Percentiles rank a stretch among this genome's conserved stretches.
phyloP scores from a whole-genome alignment of 2,797 vertebrate species.

The Acridotheres tristis region DNA sequence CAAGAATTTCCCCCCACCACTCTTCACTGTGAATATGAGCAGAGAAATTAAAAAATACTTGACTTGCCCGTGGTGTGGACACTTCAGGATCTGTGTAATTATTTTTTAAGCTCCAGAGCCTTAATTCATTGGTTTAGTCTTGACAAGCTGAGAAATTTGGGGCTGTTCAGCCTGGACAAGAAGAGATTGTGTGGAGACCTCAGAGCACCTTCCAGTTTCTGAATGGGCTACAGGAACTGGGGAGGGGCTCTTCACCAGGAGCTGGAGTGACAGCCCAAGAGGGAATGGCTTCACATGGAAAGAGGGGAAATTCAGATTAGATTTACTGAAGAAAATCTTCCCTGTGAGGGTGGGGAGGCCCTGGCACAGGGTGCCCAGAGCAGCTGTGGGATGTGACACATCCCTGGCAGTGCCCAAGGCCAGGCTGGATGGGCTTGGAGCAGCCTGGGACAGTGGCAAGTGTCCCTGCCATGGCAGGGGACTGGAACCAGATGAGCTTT shows the following conservation, averaged over 20 bases:
- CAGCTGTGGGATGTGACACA: neutral
- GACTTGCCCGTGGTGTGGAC: neutral
- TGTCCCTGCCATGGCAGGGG: neutral
- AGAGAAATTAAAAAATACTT: neutral
- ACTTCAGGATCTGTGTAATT: neutral
- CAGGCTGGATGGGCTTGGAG: fast-evolving
- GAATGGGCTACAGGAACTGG: neutral
- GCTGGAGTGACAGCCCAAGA: neutral
- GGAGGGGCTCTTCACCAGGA: neutral
- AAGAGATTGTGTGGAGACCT: neutral
- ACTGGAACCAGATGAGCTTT: neutral
- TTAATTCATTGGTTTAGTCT: neutral
- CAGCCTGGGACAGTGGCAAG: fast-evolving
- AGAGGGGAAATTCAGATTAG: neutral
- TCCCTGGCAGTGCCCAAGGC: neutral
- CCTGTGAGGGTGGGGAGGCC: neutral
- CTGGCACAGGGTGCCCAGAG: neutral
- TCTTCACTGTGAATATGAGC: neutral
- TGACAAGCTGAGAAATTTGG: neutral
- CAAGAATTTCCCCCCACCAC: neutral
- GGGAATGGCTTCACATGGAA: neutral
- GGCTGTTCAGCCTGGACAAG: neutral
- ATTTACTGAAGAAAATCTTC: neutral
- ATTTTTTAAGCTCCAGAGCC: neutral
- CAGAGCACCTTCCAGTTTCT: neutral